These are phyloP conservation scores for Brachionus angularis DNA, from an alignment of 1,140 invertebrate species.

Conservation along the genomic window DNA sequence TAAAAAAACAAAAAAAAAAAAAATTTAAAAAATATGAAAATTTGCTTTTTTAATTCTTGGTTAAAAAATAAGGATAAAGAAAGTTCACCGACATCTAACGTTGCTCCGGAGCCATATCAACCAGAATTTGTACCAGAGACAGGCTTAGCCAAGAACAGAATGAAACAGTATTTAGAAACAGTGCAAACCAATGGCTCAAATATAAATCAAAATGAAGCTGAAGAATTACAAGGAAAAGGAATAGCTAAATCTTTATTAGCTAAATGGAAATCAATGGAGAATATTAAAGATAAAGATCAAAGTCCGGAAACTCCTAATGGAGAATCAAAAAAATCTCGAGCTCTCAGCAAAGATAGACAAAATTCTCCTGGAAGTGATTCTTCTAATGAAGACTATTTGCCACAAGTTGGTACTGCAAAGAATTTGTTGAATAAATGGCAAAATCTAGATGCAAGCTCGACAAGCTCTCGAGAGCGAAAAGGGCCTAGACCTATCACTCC, in stretches of 20 bases:
- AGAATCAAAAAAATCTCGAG: background rate
- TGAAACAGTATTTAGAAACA: constrained; percentile 43
- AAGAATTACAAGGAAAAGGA: constrained; percentile 26
- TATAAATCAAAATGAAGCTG: background rate
- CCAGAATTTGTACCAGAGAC: constrained; percentile 35
- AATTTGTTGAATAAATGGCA: constrained; percentile 22
- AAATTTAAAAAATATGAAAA: too few species aligned
- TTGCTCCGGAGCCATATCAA: too few species aligned
- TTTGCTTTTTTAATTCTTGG: too few species aligned
- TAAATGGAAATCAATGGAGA: constrained; percentile 41
- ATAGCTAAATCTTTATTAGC: constrained; percentile 26
- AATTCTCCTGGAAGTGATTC: background rate
- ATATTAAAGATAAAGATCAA: constrained; percentile 18
- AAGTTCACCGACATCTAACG: too few species aligned
- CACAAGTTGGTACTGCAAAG: background rate
- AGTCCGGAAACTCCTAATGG: background rate
- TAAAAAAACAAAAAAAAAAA: too few species aligned
- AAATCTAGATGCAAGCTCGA: constrained; percentile 7
- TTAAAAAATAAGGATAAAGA: too few species aligned
- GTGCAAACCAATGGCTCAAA: background rate
- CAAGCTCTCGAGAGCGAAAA: background rate
- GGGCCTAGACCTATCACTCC: constrained; percentile 17
- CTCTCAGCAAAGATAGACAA: background rate
- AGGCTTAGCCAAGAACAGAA: constrained; percentile 22
- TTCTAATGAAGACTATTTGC: background rate